Conservation (phyloP, 2,113 vertebrate genomes). For the Acrocephalus arundinaceus region DNA sequence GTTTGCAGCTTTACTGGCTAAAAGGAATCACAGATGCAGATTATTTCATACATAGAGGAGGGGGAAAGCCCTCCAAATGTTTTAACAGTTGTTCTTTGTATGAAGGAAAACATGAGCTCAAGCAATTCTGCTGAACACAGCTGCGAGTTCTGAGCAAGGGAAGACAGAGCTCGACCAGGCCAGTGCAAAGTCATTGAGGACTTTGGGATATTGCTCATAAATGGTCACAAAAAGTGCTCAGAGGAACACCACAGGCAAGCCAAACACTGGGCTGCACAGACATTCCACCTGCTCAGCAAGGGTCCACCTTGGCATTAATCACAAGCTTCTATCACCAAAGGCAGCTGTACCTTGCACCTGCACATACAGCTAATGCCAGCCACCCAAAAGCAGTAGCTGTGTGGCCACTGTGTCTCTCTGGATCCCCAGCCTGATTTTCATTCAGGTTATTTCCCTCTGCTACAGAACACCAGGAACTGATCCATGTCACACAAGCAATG, state of each 20-base stretch:
- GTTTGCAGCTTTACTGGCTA: neutral
- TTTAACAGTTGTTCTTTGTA: neutral
- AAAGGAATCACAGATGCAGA: neutral
- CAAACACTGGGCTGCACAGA: neutral
- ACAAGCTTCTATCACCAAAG: neutral
- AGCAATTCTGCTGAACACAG: neutral
- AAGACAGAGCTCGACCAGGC: neutral
- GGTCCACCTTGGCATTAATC: fast-evolving
- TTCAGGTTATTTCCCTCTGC: neutral
- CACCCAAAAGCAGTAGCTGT: no score
- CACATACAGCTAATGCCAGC: fast-evolving
- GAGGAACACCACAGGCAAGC: neutral
- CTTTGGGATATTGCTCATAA: neutral
- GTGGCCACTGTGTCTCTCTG: neutral
- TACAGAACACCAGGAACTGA: neutral
- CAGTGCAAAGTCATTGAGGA: fast-evolving
- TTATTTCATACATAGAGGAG: neutral
- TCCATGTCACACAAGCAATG: fast-evolving
- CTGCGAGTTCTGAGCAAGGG: neutral
- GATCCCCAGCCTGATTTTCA: neutral
- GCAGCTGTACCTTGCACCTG: neutral
- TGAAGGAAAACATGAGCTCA: neutral
- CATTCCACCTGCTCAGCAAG: neutral
- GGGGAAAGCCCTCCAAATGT: neutral
- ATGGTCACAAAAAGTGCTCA: neutral